phyloP scores from a whole-genome alignment of 2,888 invertebrate genomes.

The Chrysolina americana region DNA sequence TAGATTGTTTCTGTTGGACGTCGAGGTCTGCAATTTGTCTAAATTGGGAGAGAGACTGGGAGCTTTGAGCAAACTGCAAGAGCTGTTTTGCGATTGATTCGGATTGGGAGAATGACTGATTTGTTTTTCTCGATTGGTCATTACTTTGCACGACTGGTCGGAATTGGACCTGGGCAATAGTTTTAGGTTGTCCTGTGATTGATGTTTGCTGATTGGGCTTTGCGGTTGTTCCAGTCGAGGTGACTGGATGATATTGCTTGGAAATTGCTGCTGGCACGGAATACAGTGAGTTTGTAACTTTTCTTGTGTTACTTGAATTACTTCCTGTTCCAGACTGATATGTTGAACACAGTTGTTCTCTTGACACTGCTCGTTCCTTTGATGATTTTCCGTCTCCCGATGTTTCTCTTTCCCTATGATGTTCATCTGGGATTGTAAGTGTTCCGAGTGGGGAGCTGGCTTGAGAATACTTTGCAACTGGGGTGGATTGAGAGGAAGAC shows the following conservation, averaged over 20 bases:
- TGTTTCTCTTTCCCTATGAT: neutral
- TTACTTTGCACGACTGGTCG: conserved; percentile 13
- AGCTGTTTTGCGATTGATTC: conserved; percentile 40
- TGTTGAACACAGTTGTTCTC: conserved; percentile 9
- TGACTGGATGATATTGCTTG: neutral
- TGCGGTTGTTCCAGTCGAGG: neutral
- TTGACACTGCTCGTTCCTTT: neutral
- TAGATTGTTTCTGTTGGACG: conserved; percentile 25
- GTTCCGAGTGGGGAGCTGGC: neutral
- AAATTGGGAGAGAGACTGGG: conserved; percentile 43
- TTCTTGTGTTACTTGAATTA: neutral
- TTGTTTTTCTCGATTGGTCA: conserved; percentile 1
- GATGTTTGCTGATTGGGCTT: conserved; percentile 11
- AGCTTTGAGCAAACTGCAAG: conserved; percentile 44
- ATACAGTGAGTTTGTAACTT: neutral
- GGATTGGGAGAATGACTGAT: conserved; percentile 8
- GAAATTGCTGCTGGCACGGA: conserved; percentile 3
- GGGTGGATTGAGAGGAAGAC: neutral
- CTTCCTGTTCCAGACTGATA: conserved; percentile 16
- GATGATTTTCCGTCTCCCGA: neutral
- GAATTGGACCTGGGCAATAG: conserved; percentile 3
- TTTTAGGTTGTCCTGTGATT: neutral
- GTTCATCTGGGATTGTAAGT: neutral
- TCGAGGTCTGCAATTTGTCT: conserved; percentile 35
- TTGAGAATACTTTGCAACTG: neutral